Base-by-base conservation (phyloP, 2,113 vertebrate species). In the Lanius collurio region DNA sequence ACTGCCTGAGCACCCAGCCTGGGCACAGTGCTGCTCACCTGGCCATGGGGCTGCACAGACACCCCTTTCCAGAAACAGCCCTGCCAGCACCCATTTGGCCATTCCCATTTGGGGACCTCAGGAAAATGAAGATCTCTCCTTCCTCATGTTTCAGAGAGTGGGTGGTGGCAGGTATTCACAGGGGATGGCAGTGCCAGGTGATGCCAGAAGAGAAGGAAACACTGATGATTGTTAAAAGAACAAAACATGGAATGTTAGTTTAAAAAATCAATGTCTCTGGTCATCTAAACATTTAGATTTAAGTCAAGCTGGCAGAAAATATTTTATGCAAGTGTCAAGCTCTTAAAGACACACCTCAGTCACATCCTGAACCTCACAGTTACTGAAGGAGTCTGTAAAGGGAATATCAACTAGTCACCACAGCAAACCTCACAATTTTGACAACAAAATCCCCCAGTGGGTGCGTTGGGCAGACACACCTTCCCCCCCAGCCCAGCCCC, bases 131-230 rank as follows among this genome's bases (percentile, higher is more conserved):
- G 55, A 77, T 3, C 14, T 62, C 46, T 78, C 64, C 30, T 62
- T 78, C 50, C 50, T 53, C 27, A 37, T 0, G 0, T 20, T 46
- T 47, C 56, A 62, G 69, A 42, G 9, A 37, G 28, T 21, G n/a
- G 57, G 22, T 55, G 42, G 22, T 37, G n/a, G 18, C 35, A 71
- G 65, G 49, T 41, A 30, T 47, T 55, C 49, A 70, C 18, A 47
- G 57, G 30, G 46, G 18, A 53, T 3, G 3, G 59, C 5, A 13
- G 42, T 28, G 64, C 1, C 3, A 81, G 53, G 63, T 0, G 0
- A 62, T 1, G 1, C 17, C 37, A 49, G 69, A 0, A 5, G 27
- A 63, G 78, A 59, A 77, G 24, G 23, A 84, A 92, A 56, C 28
- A 11, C 26, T 69, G 41, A 60, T 52, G 10, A 37, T 8, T 21